Evolutionary conservation across 2,113 vertebrate genomes (phyloP), one percentile per base, ranked within the genome.

Genomic region (Corythoichthys intestinalis): DNA sequence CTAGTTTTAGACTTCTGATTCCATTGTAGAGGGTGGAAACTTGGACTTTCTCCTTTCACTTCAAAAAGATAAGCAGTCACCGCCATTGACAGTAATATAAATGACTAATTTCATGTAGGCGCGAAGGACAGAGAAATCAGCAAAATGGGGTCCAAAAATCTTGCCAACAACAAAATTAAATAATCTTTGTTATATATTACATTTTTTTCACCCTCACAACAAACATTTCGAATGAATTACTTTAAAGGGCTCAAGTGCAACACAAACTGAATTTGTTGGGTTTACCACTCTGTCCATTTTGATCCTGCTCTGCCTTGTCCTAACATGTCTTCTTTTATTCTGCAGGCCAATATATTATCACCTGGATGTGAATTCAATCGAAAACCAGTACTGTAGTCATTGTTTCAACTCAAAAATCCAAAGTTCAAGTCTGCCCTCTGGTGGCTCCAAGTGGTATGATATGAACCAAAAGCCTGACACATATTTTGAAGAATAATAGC

Each of bases 351-450:
- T 9, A 73, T 72, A 70, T 72, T 77, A 76, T 77, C 83, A 84
- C 81, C 82, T 83, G 83, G 59, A 70, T 48, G 73, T 65, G 34
- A 77, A 76, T 58, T 38, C 69, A 68, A 73, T 77, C 38, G 61
- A 17, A 83, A 65, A 80, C 52, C 63, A 79, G 47, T 69, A 10
- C 41, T 44, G 54, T 35, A 73, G 50, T 13, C 15, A 37, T 63
- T 49, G 7, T 68, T 74, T 75, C 9, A 76, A 73, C 28, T 8
- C n/a, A 56, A 54, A 69, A 73, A 56, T 8, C 4, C n/a, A 72
- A 39, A n/a, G 53, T 50, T 50, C n/a, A 70, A 69, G 57, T 68
- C 72, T 86, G 83, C 79, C 86, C 89, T 81, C 88, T 83, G 76
- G 86, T 86, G 87, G 83, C 61, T n/a, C 17, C 39, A 47, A 62